Evolutionary conservation across 2,888 invertebrate species (phyloP), one percentile per base, ranked within the genome.

Genomic region (Thymelicus acteon): DNA sequence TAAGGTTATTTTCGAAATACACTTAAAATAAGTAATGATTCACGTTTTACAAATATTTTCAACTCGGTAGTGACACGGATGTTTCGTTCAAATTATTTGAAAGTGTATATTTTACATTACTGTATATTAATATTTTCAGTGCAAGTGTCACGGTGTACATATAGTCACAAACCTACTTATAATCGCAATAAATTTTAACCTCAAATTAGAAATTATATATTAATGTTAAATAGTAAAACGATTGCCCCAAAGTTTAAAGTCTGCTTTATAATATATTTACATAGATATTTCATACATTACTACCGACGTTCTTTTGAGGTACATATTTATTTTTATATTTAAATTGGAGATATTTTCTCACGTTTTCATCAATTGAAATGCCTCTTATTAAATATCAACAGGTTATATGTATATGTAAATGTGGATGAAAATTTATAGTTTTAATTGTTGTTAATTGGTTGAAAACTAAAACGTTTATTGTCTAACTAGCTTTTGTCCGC

Each of bases 171-270:
- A 37, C 60, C 60, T 64, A 65, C 54, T 58, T 58, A 31, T 57
- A 58, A 69, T 63, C 31, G 52, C 63, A 48, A 63, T 61, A 31
- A 44, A 68, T 62, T 62, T 69, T 48, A 69, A 69, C 63, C 58
- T 58, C 58, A 63, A 8, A 19, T 47, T 58, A 69, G 10, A 62
- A 54, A 37, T 44, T 68, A 49, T 57, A 31, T n/a, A 52, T 24
- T 60, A 62, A 44, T 57, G 19, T 57, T 48, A 57, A 37, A 39
- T 49, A 67, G 60, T 68, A 58, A 62, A 69, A 60, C 19, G 37
- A 69, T 63, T 63, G 63, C 69, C 69, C 69, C 69, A 69, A 69
- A 68, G 62, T 68, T 62, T 44, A 54, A 68, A 68, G 68, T 69
- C 68, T 69, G 69, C 63, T 69, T 63, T 49, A 48, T 60, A 67